Evolutionary conservation across 2,113 vertebrate species (phyloP).

Genomic region (Octodon degus): DNA sequence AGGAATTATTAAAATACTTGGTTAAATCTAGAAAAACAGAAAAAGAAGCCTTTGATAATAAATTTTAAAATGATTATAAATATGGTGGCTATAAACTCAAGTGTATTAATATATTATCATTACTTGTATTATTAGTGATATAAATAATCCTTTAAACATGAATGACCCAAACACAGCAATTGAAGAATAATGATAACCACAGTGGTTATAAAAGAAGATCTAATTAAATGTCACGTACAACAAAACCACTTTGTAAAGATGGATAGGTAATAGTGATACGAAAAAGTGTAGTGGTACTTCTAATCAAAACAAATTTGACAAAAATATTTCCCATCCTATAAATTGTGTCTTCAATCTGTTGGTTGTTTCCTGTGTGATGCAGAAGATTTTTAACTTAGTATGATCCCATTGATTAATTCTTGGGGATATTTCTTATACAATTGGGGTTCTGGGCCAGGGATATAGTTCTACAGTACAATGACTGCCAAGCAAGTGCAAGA

Average conservation of each 20-base stretch:
- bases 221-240: not conserved
- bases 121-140: not conserved
- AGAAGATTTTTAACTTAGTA: not conserved
- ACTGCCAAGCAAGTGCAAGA: too few relatives aligned
- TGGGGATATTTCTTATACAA: not conserved
- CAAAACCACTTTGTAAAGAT: not conserved
- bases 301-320: conserved; percentile 12
- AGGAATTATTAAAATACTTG: conserved; percentile 15
- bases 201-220: not conserved
- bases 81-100: not conserved
- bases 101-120: not conserved
- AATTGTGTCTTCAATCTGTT: not conserved
- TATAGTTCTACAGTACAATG: too few relatives aligned
- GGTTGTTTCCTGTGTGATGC: not conserved
- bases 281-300: not conserved
- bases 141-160: conserved; percentile 16
- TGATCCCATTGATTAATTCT: not conserved
- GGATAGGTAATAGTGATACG: not conserved
- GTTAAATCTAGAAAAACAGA: not conserved
- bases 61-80: not conserved
- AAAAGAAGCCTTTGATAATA: not conserved
- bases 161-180: conserved; percentile 1
- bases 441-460: not conserved
- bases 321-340: not conserved
- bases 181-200: not conserved